Conservation (phyloP, 2,888 invertebrate species). For the Elaeidobius kamerunicus region DNA sequence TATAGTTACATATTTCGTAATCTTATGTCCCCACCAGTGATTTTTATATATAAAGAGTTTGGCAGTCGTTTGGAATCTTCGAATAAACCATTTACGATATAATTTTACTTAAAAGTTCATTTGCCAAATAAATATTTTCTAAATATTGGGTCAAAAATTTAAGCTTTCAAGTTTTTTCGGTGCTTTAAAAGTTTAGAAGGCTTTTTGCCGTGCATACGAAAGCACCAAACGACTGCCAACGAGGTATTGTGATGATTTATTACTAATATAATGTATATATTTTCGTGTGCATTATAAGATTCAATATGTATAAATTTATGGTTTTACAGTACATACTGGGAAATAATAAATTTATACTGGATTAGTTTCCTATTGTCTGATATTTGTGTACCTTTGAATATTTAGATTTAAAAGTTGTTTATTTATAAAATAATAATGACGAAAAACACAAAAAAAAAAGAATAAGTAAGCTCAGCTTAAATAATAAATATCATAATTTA, state of each 20-base stretch:
- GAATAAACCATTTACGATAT: no score
- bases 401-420: constrained; percentile 46
- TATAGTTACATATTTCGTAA: constrained; percentile 15
- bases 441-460: constrained; percentile 39
- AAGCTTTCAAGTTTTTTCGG: no score
- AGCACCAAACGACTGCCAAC: constrained; percentile 23
- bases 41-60: no score
- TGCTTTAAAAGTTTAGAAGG: no score
- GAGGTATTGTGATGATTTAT: constrained; percentile 47
- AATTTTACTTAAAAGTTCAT: not conserved
- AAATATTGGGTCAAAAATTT: no score
- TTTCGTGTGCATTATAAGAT: constrained; percentile 45
- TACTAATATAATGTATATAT: constrained; percentile 42
- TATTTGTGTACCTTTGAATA: constrained; percentile 49
- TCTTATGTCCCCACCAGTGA: constrained; percentile 24
- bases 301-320: constrained; percentile 28
- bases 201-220: no score
- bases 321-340: constrained; percentile 5
- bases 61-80: not conserved
- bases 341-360: constrained; percentile 18
- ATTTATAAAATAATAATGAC: constrained; percentile 43
- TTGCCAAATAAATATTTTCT: no score
- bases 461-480: constrained; percentile 45
- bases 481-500: constrained; percentile 38
- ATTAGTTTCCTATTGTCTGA: constrained; percentile 46